Evolutionary conservation across 30 jellyfish, hydroid and myxozoan species (phyloP), one percentile per base, ranked within the genome.

Genomic region (Hydra vulgaris): DNA sequence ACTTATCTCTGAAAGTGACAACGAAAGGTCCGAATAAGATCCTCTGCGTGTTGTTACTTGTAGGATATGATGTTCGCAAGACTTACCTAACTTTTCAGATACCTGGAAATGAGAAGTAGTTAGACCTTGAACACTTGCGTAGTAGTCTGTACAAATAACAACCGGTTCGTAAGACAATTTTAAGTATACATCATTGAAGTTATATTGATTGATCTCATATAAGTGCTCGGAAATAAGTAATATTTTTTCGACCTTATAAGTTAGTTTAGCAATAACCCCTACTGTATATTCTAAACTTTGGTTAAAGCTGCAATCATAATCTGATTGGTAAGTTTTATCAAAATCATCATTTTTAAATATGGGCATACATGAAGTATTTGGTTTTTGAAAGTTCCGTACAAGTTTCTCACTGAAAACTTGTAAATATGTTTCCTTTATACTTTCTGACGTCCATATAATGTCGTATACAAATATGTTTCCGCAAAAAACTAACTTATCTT

Each of bases 21-120:
- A 18, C 20, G 85, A 78, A 61, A 78, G 54, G 78, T 78, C 85
- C 52, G 85, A 78, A 23, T 53, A 56, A 78, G 66, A 78, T 15
- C 85, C 79, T 17, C 80, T 80, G 12, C 85, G 21, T 18, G 79
- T 78, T 5, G 79, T 54, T n/a, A 78, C 79, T 23, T 61, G 78
- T 19, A 78, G 24, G 23, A 78, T 25, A 61, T 54, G 26, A 66
- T 52, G 66, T 40, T 61, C 85, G 26, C 76, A 54, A 0, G 85
- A 78, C 23, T 54, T 66, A 18, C 85, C 85, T 23, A 78, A 66
- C 69, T 75, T 24, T 23, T 78, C 85, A 16, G 85, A 78, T 15
- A 78, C 61, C 69, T 78, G 85, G 53, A 78, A 78, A 52, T 78
- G 85, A 22, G 85, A 78, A 40, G 85, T 78, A 12, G 79, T 17